Base-by-base conservation (phyloP, 1,140 invertebrate species). In the Nasonia vitripennis region DNA sequence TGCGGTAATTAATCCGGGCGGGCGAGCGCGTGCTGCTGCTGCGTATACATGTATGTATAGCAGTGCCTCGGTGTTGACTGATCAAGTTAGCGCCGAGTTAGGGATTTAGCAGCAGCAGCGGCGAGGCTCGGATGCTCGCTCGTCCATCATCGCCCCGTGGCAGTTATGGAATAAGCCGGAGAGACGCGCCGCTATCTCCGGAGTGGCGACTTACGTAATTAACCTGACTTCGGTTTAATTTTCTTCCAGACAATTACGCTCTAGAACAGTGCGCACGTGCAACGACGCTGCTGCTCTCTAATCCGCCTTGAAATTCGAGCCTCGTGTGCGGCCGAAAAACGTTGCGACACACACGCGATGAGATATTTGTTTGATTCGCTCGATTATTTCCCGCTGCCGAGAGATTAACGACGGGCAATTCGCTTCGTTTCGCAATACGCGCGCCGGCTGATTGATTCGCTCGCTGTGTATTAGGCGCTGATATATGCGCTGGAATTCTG, bases 171-270 rank as follows among this genome's bases (percentile, higher is more conserved):
- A 71, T 34, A 34, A 45, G 45, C 45, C 3, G 34, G 78, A 51
- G 48, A 27, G 27, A 1, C 27, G 78, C 34, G 48, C 55, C 67
- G 68, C 74, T 67, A 71, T 75, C 83, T 84, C 79, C 87, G 86
- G 83, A 87, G 87, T 87, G 86, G 88, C 87, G 83, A 89, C 81
- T 91, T 93, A 89, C 90, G 92, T 93, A 93, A 93, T 93, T 93
- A 93, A 93, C 90, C 90, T 89, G 92, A 92, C 91, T 93, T 92
- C 91, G 91, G 91, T 92, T 93, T 93, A 93, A 93, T 93, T 93
- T 92, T 89, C 89, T 88, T 90, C 87, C 86, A 90, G 92, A 91
- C 91, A 90, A 92, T 93, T 92, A 91, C 89, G 89, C 87, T 81
- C 73, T 78, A 75, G 41, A 11, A 10, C 41, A 45, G 41, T 9